Evolutionary conservation across 2,113 vertebrate genomes (phyloP), one percentile per base, ranked within the genome.

Genomic region (Silurus glanis): DNA sequence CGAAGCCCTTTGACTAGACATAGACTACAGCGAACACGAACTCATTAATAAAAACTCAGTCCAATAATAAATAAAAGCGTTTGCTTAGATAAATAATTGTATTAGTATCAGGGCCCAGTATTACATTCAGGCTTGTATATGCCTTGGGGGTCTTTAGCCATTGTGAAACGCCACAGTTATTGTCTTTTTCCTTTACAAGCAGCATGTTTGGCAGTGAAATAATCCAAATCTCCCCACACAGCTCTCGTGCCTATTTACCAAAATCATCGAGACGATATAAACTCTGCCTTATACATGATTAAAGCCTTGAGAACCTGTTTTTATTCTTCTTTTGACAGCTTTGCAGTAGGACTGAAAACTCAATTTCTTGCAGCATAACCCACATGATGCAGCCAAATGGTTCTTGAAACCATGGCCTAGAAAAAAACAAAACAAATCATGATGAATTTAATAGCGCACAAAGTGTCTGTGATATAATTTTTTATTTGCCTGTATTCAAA

Each of bases 401-500:
- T 4, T 28, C 12, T n/a, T 64, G 51, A 16, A 55, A 78, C 53
- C 23, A 25, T 4, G 28, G 53, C 49, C 80, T 61, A 55, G 37
- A 37, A 37, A 37, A 37, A 37, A 1, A n/a, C n/a, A 19, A 45
- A 79, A 80, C 23, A 84, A 86, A 72, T 78, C 55, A 59, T 83
- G 56, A 74, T 53, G n/a, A 51, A 76, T 69, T 82, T 76, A 76
- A 87, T 83, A 82, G 83, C 28, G 17, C 5, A 61, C n/a, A 56
- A 85, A 82, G 21, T 72, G 66, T 89, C 80, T 71, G 84, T 86
- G 47, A 85, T 87, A 85, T 84, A 71, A 25, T 69, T 51, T 75
- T 86, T 87, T 75, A 89, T 89, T 85, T 85, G 62, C 47, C 76
- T 75, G 37, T 56, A n/a, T 75, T 84, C 67, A 83, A 86, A 84